Evolutionary conservation across 2,113 vertebrate genomes (phyloP).

Genomic region (Microcebus lehilahytsara): DNA sequence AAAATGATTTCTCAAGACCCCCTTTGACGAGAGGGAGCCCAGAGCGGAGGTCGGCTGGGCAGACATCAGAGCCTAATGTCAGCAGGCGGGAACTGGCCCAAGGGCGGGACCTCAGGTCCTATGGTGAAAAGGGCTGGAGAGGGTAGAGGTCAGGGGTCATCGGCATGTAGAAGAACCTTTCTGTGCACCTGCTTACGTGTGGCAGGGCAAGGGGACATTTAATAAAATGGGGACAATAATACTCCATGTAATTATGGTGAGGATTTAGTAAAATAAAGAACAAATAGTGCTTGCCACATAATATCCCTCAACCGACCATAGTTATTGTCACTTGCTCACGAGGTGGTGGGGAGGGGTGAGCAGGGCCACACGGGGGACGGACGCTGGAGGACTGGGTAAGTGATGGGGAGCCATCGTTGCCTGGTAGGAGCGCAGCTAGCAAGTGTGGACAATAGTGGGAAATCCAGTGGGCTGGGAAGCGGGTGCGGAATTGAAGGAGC

Average conservation of each 20-base stretch:
- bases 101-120: too few relatives aligned
- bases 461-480: not conserved
- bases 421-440: not conserved
- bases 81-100: not conserved
- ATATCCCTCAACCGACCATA: not conserved
- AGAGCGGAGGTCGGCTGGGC: not conserved
- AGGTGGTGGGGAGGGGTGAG: not conserved
- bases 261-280: not conserved
- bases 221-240: not conserved
- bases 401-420: not conserved
- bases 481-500: not conserved
- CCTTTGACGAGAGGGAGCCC: not conserved
- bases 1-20: not conserved
- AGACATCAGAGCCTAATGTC: not conserved
- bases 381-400: not conserved
- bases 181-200: rapidly evolving
- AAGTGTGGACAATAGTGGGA: not conserved
- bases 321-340: not conserved
- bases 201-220: not conserved
- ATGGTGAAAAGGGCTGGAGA: not conserved
- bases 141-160: not conserved
- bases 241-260: not conserved
- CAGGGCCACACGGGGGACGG: too few relatives aligned
- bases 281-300: not conserved
- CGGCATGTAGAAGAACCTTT: not conserved